phyloP scores from a whole-genome alignment of 35 echinoderm and acorn worm genomes.

The Strongylocentrotus purpuratus region DNA sequence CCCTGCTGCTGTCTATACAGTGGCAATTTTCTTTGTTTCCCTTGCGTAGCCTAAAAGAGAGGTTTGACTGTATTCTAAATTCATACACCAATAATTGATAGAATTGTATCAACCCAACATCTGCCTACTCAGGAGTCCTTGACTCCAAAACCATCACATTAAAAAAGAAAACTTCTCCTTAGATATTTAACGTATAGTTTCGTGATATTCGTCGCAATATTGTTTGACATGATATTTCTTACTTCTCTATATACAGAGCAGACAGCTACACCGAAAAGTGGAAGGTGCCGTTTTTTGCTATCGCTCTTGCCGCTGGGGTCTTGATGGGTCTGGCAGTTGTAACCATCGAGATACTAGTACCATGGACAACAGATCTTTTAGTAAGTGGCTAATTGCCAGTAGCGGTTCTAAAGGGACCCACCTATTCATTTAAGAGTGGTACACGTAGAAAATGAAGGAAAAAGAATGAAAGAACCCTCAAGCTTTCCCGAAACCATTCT shows the following conservation, averaged over 20 bases:
- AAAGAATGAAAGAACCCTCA: neutral
- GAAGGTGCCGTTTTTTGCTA: constrained; percentile 38
- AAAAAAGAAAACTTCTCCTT: no score
- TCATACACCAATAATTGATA: no score
- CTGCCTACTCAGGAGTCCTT: no score
- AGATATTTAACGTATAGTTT: no score
- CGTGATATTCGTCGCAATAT: no score
- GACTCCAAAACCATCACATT: no score
- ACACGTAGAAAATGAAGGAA: neutral
- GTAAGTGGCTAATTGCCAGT: constrained; percentile 25
- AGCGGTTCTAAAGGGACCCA: neutral
- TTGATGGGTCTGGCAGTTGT: constrained; percentile 47
- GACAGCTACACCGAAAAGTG: neutral
- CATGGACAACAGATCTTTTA: constrained; percentile 54
- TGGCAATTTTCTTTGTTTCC: no score
- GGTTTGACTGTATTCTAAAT: no score
- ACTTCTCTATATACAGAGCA: neutral
- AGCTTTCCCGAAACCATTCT: no score
- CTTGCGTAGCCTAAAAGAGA: no score
- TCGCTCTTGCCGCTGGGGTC: constrained; percentile 27
- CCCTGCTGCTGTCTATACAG: no score
- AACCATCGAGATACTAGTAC: constrained; percentile 48
- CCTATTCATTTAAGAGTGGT: neutral
- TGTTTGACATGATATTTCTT: neutral
- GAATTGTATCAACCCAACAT: no score